A percentile compares a stretch with the other conserved stretches of the same genome.
Conservation (phyloP, 2,888 invertebrate genomes). For the Dysmachus trigonus region DNA sequence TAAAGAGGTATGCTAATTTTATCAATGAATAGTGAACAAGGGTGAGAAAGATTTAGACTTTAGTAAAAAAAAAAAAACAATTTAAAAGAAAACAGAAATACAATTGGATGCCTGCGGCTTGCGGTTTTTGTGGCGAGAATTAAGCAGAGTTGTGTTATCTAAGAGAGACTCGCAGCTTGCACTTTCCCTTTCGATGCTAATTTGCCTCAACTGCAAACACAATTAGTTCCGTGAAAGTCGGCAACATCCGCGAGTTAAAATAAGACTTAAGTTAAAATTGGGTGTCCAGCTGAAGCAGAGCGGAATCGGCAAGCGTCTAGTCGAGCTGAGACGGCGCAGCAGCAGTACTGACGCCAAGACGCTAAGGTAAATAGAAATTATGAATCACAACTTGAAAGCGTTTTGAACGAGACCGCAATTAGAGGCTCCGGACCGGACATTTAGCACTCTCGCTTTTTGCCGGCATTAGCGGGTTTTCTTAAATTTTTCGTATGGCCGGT, state of each 20-base stretch:
- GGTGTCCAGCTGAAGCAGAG: neutral
- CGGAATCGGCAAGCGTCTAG: neutral
- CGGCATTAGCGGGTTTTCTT: neutral
- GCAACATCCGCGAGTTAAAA: constrained; percentile 33
- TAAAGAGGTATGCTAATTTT: neutral
- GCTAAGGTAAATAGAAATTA: neutral
- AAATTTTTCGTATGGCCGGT: neutral
- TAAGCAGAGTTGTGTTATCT: constrained; percentile 3
- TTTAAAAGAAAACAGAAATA: neutral
- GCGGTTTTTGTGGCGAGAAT: neutral
- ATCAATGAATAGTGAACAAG: neutral
- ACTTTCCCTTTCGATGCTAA: constrained; percentile 40
- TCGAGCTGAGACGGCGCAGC: neutral
- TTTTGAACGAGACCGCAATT: neutral
- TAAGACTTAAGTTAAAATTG: neutral
- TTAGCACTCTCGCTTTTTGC: neutral
- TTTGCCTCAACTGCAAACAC: constrained; percentile 24
- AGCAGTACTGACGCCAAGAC: neutral
- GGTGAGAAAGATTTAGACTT: neutral
- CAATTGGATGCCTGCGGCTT: neutral
- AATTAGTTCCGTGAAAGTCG: constrained; percentile 44
- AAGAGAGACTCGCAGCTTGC: neutral
- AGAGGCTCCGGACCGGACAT: neutral
- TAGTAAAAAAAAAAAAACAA: neutral
- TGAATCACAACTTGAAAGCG: neutral